Conservation (phyloP, 1,140 invertebrate species). For the Drosophila biarmipes region DNA sequence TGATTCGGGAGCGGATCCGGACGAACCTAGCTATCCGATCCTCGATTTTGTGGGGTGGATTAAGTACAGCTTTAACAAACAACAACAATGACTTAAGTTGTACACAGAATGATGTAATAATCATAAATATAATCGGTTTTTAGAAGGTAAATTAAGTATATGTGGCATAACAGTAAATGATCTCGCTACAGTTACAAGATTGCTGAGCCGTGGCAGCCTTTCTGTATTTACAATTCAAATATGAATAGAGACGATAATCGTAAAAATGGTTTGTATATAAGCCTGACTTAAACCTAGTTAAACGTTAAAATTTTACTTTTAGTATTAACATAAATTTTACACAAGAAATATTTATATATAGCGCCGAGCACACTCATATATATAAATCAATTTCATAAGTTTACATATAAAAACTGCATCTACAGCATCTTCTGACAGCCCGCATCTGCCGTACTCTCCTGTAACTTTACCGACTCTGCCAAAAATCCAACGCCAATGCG, state of each 20-base stretch:
- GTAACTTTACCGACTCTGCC: conserved; percentile 7
- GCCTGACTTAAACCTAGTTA: conserved; percentile 68
- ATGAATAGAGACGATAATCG: conserved; percentile 57
- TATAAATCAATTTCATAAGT: conserved; percentile 34
- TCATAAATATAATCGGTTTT: conserved; percentile 46
- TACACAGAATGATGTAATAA: conserved; percentile 55
- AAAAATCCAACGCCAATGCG: conserved; percentile 34
- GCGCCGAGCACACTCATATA: conserved; percentile 26
- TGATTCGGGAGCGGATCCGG: conserved; percentile 13
- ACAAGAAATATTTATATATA: conserved; percentile 50
- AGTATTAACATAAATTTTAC: conserved; percentile 78
- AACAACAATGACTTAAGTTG: conserved; percentile 72
- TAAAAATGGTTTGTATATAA: conserved; percentile 60
- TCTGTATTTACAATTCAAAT: conserved; percentile 72
- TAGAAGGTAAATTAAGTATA: conserved; percentile 53
- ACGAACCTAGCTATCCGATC: conserved; percentile 2
- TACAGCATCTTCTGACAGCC: conserved; percentile 16
- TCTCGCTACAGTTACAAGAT: conserved; percentile 74
- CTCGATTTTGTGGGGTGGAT: conserved; percentile 20
- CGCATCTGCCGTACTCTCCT: conserved; percentile 1
- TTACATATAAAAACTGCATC: conserved; percentile 38
- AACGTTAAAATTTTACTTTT: conserved; percentile 70
- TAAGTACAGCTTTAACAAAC: conserved; percentile 81
- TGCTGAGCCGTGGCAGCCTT: conserved; percentile 75
- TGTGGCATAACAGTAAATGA: conserved; percentile 69